Conservation (phyloP, 2,888 invertebrate genomes). For the Sipha maydis region DNA sequence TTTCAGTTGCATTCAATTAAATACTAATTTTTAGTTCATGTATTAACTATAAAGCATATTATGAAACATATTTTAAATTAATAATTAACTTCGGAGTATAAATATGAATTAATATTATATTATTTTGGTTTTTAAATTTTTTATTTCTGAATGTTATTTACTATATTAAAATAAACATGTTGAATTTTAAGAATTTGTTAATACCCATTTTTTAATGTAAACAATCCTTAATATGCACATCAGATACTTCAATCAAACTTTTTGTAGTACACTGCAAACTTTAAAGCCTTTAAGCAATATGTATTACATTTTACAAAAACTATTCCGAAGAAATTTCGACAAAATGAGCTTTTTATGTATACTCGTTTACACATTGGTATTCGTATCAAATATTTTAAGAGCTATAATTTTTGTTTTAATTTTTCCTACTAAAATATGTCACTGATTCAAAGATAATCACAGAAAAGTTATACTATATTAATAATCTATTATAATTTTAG, state of each 20-base stretch:
- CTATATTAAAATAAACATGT: no score
- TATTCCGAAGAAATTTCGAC: background rate
- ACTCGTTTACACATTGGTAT: background rate
- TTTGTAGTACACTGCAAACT: background rate
- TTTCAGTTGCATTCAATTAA: background rate
- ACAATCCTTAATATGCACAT: background rate
- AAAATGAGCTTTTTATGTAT: background rate
- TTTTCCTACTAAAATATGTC: background rate
- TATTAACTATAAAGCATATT: no score
- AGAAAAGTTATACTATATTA: background rate
- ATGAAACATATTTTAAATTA: no score
- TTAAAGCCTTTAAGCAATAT: constrained; percentile 13
- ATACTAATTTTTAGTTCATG: no score
- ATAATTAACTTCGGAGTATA: no score
- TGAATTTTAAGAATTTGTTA: background rate
- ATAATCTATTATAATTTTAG: background rate
- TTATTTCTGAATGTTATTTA: no score
- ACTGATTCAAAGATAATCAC: background rate
- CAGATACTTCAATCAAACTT: background rate
- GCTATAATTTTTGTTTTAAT: background rate
- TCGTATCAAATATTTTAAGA: background rate
- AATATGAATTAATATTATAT: no score
- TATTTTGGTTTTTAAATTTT: no score
- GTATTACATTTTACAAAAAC: background rate
- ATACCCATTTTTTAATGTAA: background rate